Conservation (phyloP, 2,888 invertebrate genomes). For the Xestia xanthographa region DNA sequence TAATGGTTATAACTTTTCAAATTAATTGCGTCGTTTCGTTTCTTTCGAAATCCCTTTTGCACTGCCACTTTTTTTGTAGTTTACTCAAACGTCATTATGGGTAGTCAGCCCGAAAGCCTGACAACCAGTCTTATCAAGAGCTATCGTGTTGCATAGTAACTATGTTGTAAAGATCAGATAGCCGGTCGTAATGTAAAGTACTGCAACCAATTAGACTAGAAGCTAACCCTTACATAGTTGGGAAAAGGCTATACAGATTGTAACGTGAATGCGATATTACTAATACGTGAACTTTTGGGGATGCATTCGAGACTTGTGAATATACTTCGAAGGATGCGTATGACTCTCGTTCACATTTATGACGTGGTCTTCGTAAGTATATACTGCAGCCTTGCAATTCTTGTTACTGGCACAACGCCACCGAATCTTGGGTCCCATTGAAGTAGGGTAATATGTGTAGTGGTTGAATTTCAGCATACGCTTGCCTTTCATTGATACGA, state of each 20-base stretch:
- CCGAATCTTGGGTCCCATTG: conserved; percentile 51
- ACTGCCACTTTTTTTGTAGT: too few species aligned
- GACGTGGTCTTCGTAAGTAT: conserved; percentile 15
- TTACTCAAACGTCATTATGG: too few species aligned
- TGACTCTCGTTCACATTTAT: conserved; percentile 46
- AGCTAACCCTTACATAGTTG: background rate
- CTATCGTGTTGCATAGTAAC: background rate
- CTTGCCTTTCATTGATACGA: conserved; percentile 63
- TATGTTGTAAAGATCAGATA: background rate
- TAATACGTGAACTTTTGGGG: conserved; percentile 9
- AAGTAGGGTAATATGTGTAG: conserved; percentile 62
- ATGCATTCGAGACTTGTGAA: conserved; percentile 30
- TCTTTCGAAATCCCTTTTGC: too few species aligned
- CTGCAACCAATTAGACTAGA: background rate
- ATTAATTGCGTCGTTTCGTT: too few species aligned
- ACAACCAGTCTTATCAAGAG: too few species aligned
- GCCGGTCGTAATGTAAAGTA: background rate
- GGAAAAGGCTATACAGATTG: background rate
- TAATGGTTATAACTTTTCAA: too few species aligned
- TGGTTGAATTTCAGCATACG: conserved; percentile 61
- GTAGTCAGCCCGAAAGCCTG: too few species aligned
- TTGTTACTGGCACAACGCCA: conserved; percentile 61
- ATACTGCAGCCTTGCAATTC: too few species aligned
- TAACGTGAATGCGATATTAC: background rate
- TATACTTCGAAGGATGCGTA: conserved; percentile 44